These are phyloP conservation scores for Emydoidea blandingii DNA, from an alignment of 2,797 vertebrate species.

Conservation along the genomic window DNA sequence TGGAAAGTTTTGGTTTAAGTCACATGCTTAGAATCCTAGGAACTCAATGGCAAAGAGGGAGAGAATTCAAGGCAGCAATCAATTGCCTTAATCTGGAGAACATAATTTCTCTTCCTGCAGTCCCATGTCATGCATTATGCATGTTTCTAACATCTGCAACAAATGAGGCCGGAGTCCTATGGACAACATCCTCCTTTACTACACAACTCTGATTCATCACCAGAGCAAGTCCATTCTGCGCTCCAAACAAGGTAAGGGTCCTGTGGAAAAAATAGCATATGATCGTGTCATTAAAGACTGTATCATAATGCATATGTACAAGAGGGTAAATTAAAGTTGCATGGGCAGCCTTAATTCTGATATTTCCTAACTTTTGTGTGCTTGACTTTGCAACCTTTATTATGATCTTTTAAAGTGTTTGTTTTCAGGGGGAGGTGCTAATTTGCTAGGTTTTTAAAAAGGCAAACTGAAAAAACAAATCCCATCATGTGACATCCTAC, in stretches of 20 bases:
- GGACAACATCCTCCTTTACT: neutral
- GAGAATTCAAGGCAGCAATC: neutral
- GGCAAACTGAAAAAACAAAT: too few species aligned
- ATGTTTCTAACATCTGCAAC: too few species aligned
- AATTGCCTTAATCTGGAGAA: neutral
- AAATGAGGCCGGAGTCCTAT: too few species aligned
- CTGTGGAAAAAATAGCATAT: neutral
- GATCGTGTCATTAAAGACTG: too few species aligned
- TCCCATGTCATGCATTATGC: too few species aligned
- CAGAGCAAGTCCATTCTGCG: neutral
- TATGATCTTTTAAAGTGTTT: neutral
- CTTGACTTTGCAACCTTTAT: neutral
- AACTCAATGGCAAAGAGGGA: accelerated
- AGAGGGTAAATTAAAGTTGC: neutral
- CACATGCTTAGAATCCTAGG: neutral
- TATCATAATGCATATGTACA: neutral
- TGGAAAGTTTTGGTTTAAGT: too few species aligned
- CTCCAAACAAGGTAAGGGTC: neutral
- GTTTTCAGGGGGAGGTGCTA: too few species aligned
- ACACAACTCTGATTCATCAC: neutral
- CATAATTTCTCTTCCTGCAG: too few species aligned
- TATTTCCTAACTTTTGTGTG: neutral
- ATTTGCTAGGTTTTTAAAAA: too few species aligned
- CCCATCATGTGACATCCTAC: too few species aligned
- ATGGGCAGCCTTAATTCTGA: neutral